phyloP scores from a whole-genome alignment of 1,140 invertebrate genomes.

The Rhynchophorus ferrugineus region DNA sequence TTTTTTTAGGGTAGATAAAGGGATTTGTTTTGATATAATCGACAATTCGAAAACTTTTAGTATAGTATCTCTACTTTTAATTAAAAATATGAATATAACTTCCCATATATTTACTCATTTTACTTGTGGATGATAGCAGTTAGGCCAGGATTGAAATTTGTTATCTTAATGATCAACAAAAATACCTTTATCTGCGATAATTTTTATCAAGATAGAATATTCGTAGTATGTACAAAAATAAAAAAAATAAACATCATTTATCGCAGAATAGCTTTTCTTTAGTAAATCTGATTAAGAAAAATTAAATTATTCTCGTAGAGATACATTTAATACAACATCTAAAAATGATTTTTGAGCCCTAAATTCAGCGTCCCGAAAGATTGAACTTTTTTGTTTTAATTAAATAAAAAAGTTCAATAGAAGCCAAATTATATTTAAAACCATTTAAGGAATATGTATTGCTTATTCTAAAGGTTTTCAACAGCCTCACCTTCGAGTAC shows the following conservation, averaged over 20 bases:
- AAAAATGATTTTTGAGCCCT: slow-evolving; percentile 8
- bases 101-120: no score
- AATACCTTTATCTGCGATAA: no score
- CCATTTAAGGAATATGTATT: not conserved
- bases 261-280: not conserved
- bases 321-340: not conserved
- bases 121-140: no score
- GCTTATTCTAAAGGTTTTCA: slow-evolving; percentile 4
- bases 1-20: not conserved
- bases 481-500: not conserved
- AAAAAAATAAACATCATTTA: no score
- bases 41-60: not conserved
- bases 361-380: not conserved
- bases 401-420: not conserved
- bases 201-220: no score
- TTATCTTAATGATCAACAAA: no score
- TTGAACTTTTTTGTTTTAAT: not conserved
- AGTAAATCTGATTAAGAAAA: not conserved
- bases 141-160: no score
- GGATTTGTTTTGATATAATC: slow-evolving; percentile 13
- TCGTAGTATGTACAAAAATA: no score
- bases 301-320: no score
- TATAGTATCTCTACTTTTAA: no score
- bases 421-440: slow-evolving; percentile 5
- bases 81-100: no score